Evolutionary conservation across 2,888 invertebrate species (phyloP), one percentile per base, ranked within the genome.

Genomic region (Syrista parreyssii): DNA sequence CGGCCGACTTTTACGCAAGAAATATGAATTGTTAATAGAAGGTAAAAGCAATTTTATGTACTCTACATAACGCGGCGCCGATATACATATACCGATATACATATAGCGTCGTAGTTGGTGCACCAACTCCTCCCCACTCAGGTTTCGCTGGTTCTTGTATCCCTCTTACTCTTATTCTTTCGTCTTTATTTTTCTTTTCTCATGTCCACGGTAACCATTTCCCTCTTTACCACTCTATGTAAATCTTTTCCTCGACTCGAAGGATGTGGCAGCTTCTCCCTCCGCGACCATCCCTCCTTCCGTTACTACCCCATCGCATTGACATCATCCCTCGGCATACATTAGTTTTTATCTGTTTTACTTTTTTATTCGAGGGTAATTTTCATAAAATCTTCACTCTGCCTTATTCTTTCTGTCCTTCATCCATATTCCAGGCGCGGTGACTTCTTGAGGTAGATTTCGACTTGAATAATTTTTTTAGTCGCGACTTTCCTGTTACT

Each of bases 1-100:
- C 11, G 75, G 83, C 15, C 82, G 87, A 89, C 87, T 89, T 86
- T 88, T 85, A 88, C 87, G 86, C 82, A 86, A 88, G 89, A 90
- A 90, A 90, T 89, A 90, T 90, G 90, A 90, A 90, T 90, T 89
- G 90, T 90, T 90, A 90, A 90, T 90, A 89, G 87, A 88, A 86
- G 90, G 88, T 90, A 90, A 90, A 90, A 90, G 90, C 88, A 90
- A 90, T 90, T 90, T 90, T 89, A 88, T 90, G 90, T 90, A 89
- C 87, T 88, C 88, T 88, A 89, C 88, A 88, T 89, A 90, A 88
- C 86, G 86, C 80, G 83, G 79, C 83, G 83, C 84, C 88, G 87
- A 89, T 89, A 86, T 88, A 68, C 34, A 88, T 89, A 71, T 75
- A 75, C n/a, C n/a, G n/a, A n/a, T 34, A 75, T 71, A 72, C 40